phyloP scores from a whole-genome alignment of 2,888 invertebrate genomes.

The Dryobota labecula region DNA sequence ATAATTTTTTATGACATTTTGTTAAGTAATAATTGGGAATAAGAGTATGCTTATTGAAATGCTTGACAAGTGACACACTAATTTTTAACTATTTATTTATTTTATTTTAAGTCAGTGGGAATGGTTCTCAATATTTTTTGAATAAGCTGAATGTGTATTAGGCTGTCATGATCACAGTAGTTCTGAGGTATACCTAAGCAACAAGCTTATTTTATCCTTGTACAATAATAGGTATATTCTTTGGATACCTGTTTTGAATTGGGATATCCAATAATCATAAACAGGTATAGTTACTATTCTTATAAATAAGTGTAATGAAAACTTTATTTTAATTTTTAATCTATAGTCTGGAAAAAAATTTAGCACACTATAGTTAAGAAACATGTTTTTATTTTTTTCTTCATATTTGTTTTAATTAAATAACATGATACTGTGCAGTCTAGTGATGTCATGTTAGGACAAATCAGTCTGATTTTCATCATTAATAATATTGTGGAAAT shows the following conservation, averaged over 20 bases:
- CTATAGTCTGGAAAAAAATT: not conserved
- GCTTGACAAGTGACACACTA: not conserved
- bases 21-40: slow-evolving; percentile 9
- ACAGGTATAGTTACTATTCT: not conserved
- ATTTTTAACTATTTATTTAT: no score
- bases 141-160: slow-evolving; percentile 10
- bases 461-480: not conserved
- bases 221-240: slow-evolving; percentile 10
- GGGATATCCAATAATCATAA: slow-evolving; percentile 7
- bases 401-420: not conserved
- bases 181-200: not conserved
- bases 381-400: not conserved
- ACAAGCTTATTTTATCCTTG: slow-evolving; percentile 21
- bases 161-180: not conserved
- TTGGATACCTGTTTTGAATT: no score
- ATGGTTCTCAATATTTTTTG: not conserved
- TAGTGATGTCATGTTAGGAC: no score
- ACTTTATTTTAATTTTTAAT: no score
- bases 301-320: no score
- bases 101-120: not conserved
- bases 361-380: not conserved
- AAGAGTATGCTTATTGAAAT: slow-evolving; percentile 6
- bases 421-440: no score
- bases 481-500: no score
- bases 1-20: slow-evolving; percentile 30